Base-by-base conservation (phyloP, 2,797 vertebrate species). In the Trematocara caparti region DNA sequence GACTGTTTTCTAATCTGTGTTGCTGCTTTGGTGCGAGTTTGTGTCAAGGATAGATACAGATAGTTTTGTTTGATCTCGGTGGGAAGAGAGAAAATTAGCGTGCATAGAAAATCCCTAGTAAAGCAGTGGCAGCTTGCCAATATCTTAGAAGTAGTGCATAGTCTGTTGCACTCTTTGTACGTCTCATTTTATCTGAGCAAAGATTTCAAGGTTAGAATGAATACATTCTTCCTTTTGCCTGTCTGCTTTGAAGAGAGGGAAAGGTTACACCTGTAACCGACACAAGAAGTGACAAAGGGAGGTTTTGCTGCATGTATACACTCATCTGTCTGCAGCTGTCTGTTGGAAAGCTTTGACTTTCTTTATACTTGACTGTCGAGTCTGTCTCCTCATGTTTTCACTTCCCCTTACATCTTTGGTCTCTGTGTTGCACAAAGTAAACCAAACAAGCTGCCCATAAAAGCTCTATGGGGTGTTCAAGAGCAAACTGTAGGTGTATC, bases 21-120 rank as follows among this genome's bases (percentile, higher is more conserved):
- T 90, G 89, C 85, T 91, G 86, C 91, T 92, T 90, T 88, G 86
- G 89, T 93, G 92, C 86, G 89, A 91, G 90, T 92, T 91, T 76
- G 71, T 75, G 88, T 92, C 90, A 86, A 82, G 92, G 91, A 83
- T 78, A 90, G 82, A 75, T 80, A 49, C 73, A 84, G 86, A 93
- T 66, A 86, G 89, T 80, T 48, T 72, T 49, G 83, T 93, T 94
- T 94, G 93, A 94, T 93, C 89, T 86, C 12, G 27, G 87, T 83
- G 88, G 87, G 81, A 90, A 78, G 81, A 83, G 53, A 82, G 89
- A 88, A 91, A 92, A 94, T 94, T 82, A 88, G 83, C 86, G 76
- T 73, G 82, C 71, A 84, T 57, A 17, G 77, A 89, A 93, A 91
- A 92, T 85, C 86, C 89, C 85, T 45, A 74, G 85, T 86, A 71